Conservation (phyloP, 1,140 invertebrate genomes). For the Melipona quadrifasciata region DNA sequence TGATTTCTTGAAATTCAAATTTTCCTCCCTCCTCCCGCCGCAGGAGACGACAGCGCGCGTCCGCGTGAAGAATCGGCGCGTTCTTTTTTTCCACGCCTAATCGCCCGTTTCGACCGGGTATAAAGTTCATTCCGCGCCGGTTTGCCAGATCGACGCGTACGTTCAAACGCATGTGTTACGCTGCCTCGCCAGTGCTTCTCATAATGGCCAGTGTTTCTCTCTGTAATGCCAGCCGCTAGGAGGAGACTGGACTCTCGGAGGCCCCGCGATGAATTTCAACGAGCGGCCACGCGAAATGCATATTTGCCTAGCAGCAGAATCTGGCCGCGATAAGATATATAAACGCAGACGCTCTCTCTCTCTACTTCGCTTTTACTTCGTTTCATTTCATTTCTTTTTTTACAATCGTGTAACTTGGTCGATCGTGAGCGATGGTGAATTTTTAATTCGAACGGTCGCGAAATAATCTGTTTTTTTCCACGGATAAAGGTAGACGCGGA, state of each 20-base stretch:
- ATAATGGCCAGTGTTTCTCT: slow-evolving; percentile 48
- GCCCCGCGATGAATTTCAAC: slow-evolving; percentile 54
- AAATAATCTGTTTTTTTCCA: too few relatives aligned
- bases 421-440: too few relatives aligned
- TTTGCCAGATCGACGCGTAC: slow-evolving; percentile 28
- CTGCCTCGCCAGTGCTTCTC: slow-evolving; percentile 42
- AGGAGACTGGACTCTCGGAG: slow-evolving; percentile 27
- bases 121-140: slow-evolving; percentile 12
- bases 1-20: slow-evolving; percentile 14
- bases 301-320: slow-evolving; percentile 42
- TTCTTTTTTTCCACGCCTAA: background rate
- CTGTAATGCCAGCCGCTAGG: slow-evolving; percentile 39
- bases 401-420: too few relatives aligned
- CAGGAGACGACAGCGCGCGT: background rate
- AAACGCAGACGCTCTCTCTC: background rate
- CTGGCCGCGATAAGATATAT: slow-evolving; percentile 23
- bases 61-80: background rate
- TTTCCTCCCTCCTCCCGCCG: too few relatives aligned
- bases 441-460: slow-evolving; percentile 29
- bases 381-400: too few relatives aligned
- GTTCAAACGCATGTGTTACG: slow-evolving; percentile 26
- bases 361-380: too few relatives aligned
- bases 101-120: slow-evolving; percentile 18
- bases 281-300: slow-evolving; percentile 47
- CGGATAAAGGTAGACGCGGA: too few relatives aligned